These are phyloP conservation scores for Anaspis maculata DNA, from an alignment of 2,888 invertebrate species.

Conservation along the genomic window DNA sequence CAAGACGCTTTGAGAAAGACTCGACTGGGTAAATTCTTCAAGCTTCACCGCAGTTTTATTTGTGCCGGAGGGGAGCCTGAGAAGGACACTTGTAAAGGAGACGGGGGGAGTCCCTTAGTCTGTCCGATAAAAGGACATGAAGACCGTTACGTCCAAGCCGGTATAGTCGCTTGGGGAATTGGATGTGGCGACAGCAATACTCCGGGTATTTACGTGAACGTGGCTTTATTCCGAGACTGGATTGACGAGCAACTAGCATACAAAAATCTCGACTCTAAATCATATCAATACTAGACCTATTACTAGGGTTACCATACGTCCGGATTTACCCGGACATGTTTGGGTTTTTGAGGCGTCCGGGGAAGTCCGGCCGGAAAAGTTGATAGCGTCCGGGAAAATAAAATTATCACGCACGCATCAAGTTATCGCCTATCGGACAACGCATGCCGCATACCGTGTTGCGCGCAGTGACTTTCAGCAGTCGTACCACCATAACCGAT, in stretches of 20 bases:
- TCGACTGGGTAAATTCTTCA: constrained; percentile 56
- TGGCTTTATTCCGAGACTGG: constrained; percentile 61
- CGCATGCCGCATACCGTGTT: too few relatives aligned
- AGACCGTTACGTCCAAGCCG: constrained; percentile 59
- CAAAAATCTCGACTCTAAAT: constrained; percentile 21
- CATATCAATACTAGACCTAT: constrained; percentile 19
- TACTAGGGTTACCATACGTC: too few relatives aligned
- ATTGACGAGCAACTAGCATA: constrained; percentile 45
- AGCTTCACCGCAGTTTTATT: constrained; percentile 60
- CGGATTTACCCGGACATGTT: too few relatives aligned
- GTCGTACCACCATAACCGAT: too few relatives aligned
- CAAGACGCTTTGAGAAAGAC: constrained; percentile 53
- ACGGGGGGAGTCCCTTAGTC: constrained; percentile 26
- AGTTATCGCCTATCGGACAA: too few relatives aligned
- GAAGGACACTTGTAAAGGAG: constrained; percentile 57
- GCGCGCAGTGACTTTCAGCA: too few relatives aligned
- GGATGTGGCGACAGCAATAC: constrained; percentile 57
- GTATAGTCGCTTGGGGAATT: constrained; percentile 86
- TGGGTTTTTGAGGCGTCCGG: too few relatives aligned
- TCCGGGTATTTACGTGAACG: constrained; percentile 75
- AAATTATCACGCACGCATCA: too few relatives aligned
- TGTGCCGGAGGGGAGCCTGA: constrained; percentile 73
- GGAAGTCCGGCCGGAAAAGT: too few relatives aligned
- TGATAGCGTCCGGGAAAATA: too few relatives aligned
- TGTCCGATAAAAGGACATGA: constrained; percentile 43